A percentile compares a stretch with the other conserved stretches of the same genome.
These are phyloP conservation scores for Yponomeuta malinellus DNA, from an alignment of 2,888 invertebrate genomes.

Conservation along the genomic window DNA sequence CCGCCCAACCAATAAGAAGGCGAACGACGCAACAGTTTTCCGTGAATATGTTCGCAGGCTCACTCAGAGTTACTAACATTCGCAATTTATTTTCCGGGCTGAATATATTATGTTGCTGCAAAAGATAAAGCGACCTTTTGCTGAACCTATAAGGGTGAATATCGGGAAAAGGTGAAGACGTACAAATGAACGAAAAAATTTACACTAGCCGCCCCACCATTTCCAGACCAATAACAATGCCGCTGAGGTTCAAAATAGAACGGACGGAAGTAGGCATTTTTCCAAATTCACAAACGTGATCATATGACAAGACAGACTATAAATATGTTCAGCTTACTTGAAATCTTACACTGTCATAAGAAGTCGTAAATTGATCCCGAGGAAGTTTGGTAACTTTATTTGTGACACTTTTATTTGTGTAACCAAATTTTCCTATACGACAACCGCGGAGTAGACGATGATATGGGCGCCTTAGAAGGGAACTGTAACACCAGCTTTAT, in stretches of 20 bases:
- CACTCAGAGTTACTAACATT: slow-evolving; percentile 74
- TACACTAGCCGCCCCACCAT: slow-evolving; percentile 29
- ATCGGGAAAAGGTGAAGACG: slow-evolving; percentile 41
- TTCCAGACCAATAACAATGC: slow-evolving; percentile 39
- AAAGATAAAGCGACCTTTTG: slow-evolving; percentile 53
- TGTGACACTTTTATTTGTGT: slow-evolving; percentile 39
- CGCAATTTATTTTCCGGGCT: slow-evolving; percentile 75
- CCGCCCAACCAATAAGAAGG: slow-evolving; percentile 59
- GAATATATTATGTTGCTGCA: slow-evolving; percentile 64
- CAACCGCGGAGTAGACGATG: neutral
- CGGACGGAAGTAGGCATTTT: slow-evolving; percentile 36
- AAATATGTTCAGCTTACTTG: slow-evolving; percentile 67
- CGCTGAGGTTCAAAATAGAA: slow-evolving; percentile 37
- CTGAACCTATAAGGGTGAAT: slow-evolving; percentile 43
- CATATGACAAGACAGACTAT: slow-evolving; percentile 58
- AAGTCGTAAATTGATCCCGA: slow-evolving; percentile 54
- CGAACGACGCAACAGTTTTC: slow-evolving; percentile 70
- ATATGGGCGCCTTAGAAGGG: neutral
- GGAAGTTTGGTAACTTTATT: slow-evolving; percentile 48
- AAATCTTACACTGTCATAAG: slow-evolving; percentile 65
- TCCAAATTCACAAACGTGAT: slow-evolving; percentile 63
- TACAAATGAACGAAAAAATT: slow-evolving; percentile 57
- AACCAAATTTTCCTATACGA: slow-evolving; percentile 8
- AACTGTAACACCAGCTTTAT: neutral
- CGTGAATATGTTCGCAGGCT: slow-evolving; percentile 73